Evolutionary conservation across 2,797 vertebrate species (phyloP), one percentile per base, ranked within the genome.

Genomic region (Poecilia gillii): DNA sequence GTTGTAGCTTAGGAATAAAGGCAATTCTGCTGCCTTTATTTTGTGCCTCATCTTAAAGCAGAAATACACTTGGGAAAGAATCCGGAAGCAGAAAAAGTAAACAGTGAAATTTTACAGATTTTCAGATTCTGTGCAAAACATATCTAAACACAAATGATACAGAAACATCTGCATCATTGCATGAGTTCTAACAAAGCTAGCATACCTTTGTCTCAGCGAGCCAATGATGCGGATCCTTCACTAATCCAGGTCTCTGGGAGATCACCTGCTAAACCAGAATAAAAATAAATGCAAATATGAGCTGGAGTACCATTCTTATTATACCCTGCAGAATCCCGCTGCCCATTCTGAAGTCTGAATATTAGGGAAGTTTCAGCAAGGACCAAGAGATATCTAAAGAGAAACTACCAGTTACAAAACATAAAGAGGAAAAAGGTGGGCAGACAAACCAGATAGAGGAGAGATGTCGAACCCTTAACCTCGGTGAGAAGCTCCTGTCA

Each of bases 171-270:
- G 75, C n/a, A 23, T 53, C 68, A 73, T 59, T 59, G 45, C 59
- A 57, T 39, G 53, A 25, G 23, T 75, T 47, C 51, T 45, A 47
- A 70, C 72, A 55, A 49, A 73, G 18, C 51, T 9, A 57, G 83
- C 78, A 43, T 96, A 99, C 98, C 97, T 99, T 99, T 87, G 96
- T 97, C 93, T 99, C 98, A 84, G 97, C 97, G 62, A 98, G 92
- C 98, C 98, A 99, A 85, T 94, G 95, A 93, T 97, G 97, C 80
- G 97, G 96, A 85, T 99, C 97, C 87, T 93, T 97, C 81, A 92
- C 95, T 87, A 97, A 89, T 55, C 89, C 95, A 83, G 97, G 91
- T 85, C 92, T 95, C 88, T 96, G 94, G 51, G 97, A 95, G 91
- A 98, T 94, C 25, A 96, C 96, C 98, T 99, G 85, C 86, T 62